Conservation (phyloP, 2,797 vertebrate genomes). For the Etheostoma perlongum region DNA sequence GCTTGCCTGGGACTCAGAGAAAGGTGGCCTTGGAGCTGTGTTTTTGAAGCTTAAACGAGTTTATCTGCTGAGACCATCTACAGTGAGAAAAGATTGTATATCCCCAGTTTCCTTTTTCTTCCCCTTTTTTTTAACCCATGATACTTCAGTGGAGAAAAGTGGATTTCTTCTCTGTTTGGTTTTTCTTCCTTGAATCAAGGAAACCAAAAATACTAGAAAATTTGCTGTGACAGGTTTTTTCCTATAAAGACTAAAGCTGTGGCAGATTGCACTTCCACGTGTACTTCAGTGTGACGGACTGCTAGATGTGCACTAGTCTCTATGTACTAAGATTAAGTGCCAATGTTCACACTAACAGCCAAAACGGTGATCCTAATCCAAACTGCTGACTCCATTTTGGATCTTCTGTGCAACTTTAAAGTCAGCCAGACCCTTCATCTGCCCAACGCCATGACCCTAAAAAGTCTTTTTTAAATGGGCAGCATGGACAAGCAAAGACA, state of each 20-base stretch:
- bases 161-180: slow-evolving; percentile 83
- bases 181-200: slow-evolving; percentile 99
- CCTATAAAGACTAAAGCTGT: slow-evolving; percentile 66
- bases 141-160: slow-evolving; percentile 89
- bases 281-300: slow-evolving; percentile 78
- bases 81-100: slow-evolving; percentile 89
- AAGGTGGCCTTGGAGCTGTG: slow-evolving; percentile 95
- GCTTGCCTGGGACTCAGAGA: slow-evolving; percentile 86
- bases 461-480: slow-evolving; percentile 57
- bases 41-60: slow-evolving; percentile 91
- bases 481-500: slow-evolving; percentile 77
- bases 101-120: slow-evolving; percentile 53
- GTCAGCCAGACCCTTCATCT: slow-evolving; percentile 49
- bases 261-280: slow-evolving; percentile 85
- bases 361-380: slow-evolving; percentile 56
- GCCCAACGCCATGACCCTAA: slow-evolving; percentile 22
- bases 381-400: slow-evolving; percentile 44
- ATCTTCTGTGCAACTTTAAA: slow-evolving; percentile 49
- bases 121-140: slow-evolving; percentile 61
- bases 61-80: slow-evolving; percentile 90
- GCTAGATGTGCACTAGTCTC: slow-evolving; percentile 81
- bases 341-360: slow-evolving; percentile 82
- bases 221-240: slow-evolving; percentile 74
- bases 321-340: slow-evolving; percentile 84
- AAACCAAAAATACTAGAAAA: slow-evolving; percentile 88